Evolutionary conservation across 2,113 vertebrate genomes (phyloP).

Genomic region (Danionella cerebrum): DNA sequence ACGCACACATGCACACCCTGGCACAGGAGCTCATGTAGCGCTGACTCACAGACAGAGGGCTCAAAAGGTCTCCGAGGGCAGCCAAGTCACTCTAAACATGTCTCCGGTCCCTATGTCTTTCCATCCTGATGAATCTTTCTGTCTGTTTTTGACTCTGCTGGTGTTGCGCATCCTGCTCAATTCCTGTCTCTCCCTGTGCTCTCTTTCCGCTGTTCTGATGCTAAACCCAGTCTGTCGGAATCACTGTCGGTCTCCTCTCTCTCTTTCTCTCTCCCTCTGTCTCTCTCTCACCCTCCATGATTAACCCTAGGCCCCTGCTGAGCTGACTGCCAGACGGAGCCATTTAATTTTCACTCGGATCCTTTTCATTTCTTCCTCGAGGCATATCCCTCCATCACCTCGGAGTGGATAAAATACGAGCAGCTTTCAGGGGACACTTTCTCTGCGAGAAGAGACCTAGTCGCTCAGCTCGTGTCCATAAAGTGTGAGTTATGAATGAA

Average conservation of each 20-base stretch:
- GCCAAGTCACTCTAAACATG: constrained; percentile 18
- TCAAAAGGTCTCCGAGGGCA: constrained; percentile 30
- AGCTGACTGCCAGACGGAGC: constrained; percentile 37
- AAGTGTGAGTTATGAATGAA: neutral
- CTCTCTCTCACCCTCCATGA: constrained; percentile 32
- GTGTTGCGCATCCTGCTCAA: neutral
- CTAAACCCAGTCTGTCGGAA: constrained; percentile 10
- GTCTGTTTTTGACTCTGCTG: neutral
- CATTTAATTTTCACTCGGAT: constrained; percentile 45
- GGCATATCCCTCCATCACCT: constrained; percentile 28
- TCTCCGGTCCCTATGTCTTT: constrained; percentile 12
- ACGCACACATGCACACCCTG: constrained; percentile 13
- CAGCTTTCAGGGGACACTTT: constrained; percentile 16
- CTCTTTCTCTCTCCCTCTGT: neutral
- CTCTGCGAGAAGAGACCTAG: neutral
- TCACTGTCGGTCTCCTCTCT: neutral
- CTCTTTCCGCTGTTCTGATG: constrained; percentile 12
- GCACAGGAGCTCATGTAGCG: neutral
- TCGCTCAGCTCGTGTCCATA: neutral
- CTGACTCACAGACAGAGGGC: constrained; percentile 20
- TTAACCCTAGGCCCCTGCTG: constrained; percentile 44
- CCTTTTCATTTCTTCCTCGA: constrained; percentile 39
- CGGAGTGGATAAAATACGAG: constrained; percentile 34
- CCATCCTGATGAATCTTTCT: constrained; percentile 25
- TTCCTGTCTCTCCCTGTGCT: neutral